Evolutionary conservation across 92 coral and sea anemone genomes (phyloP), one percentile per base, ranked within the genome.

Genomic region (Scolanthus callimorphus): DNA sequence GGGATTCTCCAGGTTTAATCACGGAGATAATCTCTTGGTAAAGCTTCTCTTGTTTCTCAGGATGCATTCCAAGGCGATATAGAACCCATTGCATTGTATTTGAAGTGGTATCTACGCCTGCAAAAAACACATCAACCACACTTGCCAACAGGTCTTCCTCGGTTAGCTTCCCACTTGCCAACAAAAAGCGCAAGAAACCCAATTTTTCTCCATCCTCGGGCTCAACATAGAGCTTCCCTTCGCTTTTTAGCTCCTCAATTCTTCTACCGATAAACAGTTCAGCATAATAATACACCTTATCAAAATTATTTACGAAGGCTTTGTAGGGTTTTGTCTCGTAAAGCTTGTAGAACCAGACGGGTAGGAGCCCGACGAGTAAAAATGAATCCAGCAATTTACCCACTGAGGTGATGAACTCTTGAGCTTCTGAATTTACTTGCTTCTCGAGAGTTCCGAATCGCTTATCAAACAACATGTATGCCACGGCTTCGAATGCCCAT

Each of bases 401-500:
- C 3, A 73, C 69, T 12, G 79, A 67, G 12, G 23, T 28, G 13
- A 82, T 71, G 39, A 86, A 76, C 17, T 71, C 70, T 31, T 66
- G 63, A 0, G 79, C 79, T 17, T 82, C 76, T 23, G 74, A 41
- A 34, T 76, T 57, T 30, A 67, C 39, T 2, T 62, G 26, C 8
- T 74, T 70, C 2, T 49, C 80, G 31, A 86, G 59, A 23, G 73
- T 55, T 17, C 95, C 81, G 41, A 86, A 59, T 46, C 89, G 49
- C 57, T 63, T 78, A 39, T 81, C 85, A 21, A 86, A 72, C 13
- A 86, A 55, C 46, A 81, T 63, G 19, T 11, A 67, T 0, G 81
- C 58, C 0, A 86, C 76, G n/a, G 84, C 76, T 31, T 86, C 95
- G 29, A 86, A 86, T 37, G 95, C 70, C 89, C 89, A 86, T 19